Evolutionary conservation across 2,888 invertebrate species (phyloP).

Genomic region (Tinea pellionella): DNA sequence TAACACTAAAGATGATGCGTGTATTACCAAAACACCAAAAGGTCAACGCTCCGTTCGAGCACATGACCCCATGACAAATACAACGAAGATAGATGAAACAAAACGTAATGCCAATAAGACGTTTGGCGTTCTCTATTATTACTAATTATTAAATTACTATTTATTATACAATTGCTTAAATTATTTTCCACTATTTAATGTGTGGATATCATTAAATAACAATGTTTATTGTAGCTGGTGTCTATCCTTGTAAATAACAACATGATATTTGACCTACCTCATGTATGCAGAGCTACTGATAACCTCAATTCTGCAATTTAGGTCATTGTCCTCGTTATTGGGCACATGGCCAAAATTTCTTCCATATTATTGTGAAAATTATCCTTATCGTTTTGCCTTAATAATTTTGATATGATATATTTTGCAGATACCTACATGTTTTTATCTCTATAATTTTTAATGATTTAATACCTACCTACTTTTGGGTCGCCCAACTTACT

Average conservation of each 20-base stretch:
- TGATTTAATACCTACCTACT: not conserved
- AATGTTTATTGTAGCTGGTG: not conserved
- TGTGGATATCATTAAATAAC: not conserved
- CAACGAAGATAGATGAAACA: conserved; percentile 8
- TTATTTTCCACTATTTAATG: no score
- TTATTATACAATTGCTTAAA: not conserved
- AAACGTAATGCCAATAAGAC: not conserved
- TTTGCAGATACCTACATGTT: not conserved
- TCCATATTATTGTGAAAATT: conserved; percentile 3
- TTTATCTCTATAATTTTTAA: not conserved
- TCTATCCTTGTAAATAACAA: not conserved
- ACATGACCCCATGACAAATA: conserved; percentile 54
- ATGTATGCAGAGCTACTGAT: conserved; percentile 24
- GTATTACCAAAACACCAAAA: conserved; percentile 55
- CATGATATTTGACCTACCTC: conserved; percentile 1
- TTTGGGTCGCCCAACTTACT: not conserved
- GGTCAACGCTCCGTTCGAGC: conserved; percentile 52
- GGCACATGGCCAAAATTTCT: conserved; percentile 25
- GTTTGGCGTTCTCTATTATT: not conserved
- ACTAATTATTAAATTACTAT: not conserved
- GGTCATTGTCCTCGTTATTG: conserved; percentile 40
- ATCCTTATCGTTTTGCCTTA: conserved; percentile 5
- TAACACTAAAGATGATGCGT: not conserved
- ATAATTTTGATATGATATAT: not conserved
- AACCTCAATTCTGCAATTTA: conserved; percentile 45